Base-by-base conservation (phyloP, 2,888 invertebrate genomes). In the Bedellia somnulentella region DNA sequence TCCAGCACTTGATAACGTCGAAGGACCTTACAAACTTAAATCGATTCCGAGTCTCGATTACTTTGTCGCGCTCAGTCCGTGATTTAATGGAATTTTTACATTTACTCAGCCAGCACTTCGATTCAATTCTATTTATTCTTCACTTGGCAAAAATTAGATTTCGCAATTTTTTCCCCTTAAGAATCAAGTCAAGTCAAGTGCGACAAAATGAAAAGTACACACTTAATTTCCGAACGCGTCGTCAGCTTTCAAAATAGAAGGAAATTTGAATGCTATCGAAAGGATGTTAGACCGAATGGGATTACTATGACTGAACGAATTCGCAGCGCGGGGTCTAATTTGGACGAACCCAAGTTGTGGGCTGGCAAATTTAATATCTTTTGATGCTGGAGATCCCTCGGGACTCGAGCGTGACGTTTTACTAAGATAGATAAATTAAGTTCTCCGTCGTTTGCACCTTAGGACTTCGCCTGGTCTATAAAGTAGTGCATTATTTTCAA, bases 271-370 rank as follows among this genome's bases (percentile, higher is more conserved):
- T 10, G 29, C 16, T 60, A 54, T 47, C 49, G 47, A 43, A 55
- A 54, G 58, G 54, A 49, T 49, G 60, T 60, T 63, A 55, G 45
- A 42, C 47, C 51, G 67, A 68, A 70, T 71, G n/a, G n/a, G n/a
- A n/a, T n/a, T n/a, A n/a, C n/a, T n/a, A n/a, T n/a, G n/a, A n/a
- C n/a, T n/a, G n/a, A n/a, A n/a, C n/a, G n/a, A n/a, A n/a, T n/a
- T n/a, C n/a, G n/a, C n/a, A n/a, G n/a, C n/a, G n/a, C n/a, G n/a
- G n/a, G n/a, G n/a, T n/a, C n/a, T n/a, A n/a, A n/a, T n/a, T n/a
- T n/a, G n/a, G n/a, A n/a, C n/a, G n/a, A n/a, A n/a, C n/a, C n/a
- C n/a, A n/a, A n/a, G n/a, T n/a, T n/a, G n/a, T n/a, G n/a, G n/a
- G n/a, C n/a, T n/a, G n/a, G n/a, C n/a, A n/a, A n/a, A n/a, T n/a